Evolutionary conservation across 2,797 vertebrate species (phyloP).

Genomic region (Phyllotis vaccarum): DNA sequence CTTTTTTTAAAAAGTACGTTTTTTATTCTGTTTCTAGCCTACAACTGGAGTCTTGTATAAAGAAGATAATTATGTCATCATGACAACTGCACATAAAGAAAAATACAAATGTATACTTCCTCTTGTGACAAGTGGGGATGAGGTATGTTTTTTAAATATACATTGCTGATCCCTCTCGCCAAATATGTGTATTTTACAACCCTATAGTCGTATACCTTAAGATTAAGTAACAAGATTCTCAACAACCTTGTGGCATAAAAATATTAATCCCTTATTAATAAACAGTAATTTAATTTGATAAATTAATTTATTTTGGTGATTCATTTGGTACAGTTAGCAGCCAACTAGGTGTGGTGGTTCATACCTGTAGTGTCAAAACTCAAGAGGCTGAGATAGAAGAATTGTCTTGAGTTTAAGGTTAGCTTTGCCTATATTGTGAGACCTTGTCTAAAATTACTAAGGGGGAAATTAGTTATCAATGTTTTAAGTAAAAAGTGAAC

Average conservation of each 20-base stretch:
- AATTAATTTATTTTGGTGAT: slow-evolving; percentile 9
- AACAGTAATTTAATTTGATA: too few species aligned
- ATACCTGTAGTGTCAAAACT: background rate
- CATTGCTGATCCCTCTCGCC: slow-evolving; percentile 16
- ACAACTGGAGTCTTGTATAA: slow-evolving; percentile 93
- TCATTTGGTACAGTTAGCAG: slow-evolving; percentile 55
- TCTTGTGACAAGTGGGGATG: slow-evolving; percentile 91
- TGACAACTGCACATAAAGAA: slow-evolving; percentile 98
- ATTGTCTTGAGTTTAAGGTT: background rate
- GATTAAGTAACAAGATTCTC: slow-evolving; percentile 19
- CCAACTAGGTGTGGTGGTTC: background rate
- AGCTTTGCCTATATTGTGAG: background rate
- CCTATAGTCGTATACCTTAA: slow-evolving; percentile 52
- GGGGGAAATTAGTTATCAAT: background rate
- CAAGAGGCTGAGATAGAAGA: background rate
- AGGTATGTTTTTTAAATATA: slow-evolving; percentile 88
- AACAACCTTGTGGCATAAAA: slow-evolving; percentile 24
- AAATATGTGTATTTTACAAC: slow-evolving; percentile 47
- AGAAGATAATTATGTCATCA: slow-evolving; percentile 97
- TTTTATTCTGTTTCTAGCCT: slow-evolving; percentile 89
- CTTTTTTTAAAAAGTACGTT: background rate
- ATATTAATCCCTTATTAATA: slow-evolving; percentile 35
- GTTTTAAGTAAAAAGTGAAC: slow-evolving; percentile 50
- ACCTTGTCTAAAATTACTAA: background rate
- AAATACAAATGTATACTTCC: slow-evolving; percentile 98